phyloP scores from a whole-genome alignment of 2,113 vertebrate genomes.

The Stegastes partitus region DNA sequence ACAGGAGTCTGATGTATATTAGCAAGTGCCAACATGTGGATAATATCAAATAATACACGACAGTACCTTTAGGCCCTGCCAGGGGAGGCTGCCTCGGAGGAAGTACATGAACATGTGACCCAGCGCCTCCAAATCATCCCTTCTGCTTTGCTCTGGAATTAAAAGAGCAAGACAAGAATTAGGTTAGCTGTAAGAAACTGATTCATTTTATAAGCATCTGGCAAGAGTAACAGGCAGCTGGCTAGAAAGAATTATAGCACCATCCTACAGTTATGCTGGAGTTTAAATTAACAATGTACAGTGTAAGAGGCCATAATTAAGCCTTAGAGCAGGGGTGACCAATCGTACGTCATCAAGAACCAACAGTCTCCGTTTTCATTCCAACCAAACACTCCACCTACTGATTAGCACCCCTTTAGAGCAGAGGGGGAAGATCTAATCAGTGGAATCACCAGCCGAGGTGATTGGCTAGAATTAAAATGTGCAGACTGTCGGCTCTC shows the following conservation, averaged over 20 bases:
- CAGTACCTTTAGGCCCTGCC: slow-evolving; percentile 97
- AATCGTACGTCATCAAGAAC: neutral
- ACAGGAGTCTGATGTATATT: slow-evolving; percentile 16
- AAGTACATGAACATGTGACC: slow-evolving; percentile 99
- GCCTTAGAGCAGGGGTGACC: neutral
- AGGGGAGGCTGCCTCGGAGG: slow-evolving; percentile 95
- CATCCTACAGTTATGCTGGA: neutral
- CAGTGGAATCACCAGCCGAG: slow-evolving; percentile 17
- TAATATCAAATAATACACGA: slow-evolving; percentile 4
- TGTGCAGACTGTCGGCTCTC: neutral
- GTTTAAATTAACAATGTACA: slow-evolving; percentile 10
- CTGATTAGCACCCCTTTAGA: slow-evolving; percentile 19
- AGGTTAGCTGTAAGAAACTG: slow-evolving; percentile 2
- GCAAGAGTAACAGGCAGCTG: neutral
- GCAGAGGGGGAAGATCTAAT: slow-evolving; percentile 12
- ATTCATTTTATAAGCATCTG: neutral
- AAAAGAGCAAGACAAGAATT: slow-evolving; percentile 10
- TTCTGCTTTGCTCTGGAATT: slow-evolving; percentile 94
- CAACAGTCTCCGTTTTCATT: slow-evolving; percentile 20
- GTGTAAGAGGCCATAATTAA: slow-evolving; percentile 10
- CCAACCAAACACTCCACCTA: slow-evolving; percentile 6
- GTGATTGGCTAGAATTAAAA: slow-evolving; percentile 14
- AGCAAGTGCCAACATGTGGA: neutral
- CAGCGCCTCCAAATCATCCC: slow-evolving; percentile 96
- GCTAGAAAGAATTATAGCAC: neutral